phyloP scores from a whole-genome alignment of 1,140 invertebrate genomes.

The Nylanderia fulva region DNA sequence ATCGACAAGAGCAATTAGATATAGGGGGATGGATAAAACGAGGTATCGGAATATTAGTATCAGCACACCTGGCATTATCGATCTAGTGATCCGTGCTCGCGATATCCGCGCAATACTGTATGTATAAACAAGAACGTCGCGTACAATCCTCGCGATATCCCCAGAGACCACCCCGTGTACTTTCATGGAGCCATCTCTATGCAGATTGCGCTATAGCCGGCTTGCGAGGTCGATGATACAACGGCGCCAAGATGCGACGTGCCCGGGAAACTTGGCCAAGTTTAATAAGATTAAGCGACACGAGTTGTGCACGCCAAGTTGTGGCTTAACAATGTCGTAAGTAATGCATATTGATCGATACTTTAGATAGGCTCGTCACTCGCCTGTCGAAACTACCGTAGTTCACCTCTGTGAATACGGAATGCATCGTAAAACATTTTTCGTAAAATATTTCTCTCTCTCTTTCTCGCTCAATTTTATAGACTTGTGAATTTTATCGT shows the following conservation, averaged over 20 bases:
- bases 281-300: slow-evolving; percentile 52
- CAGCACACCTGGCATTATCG: slow-evolving; percentile 19
- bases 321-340: slow-evolving; percentile 46
- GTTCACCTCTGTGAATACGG: not conserved
- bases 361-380: slow-evolving; percentile 12
- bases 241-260: slow-evolving; percentile 17
- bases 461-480: not conserved
- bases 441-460: too few relatives aligned
- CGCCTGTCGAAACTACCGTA: slow-evolving; percentile 6
- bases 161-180: slow-evolving; percentile 49
- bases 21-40: not conserved
- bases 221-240: slow-evolving; percentile 31
- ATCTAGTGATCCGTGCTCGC: not conserved
- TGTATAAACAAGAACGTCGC: slow-evolving; percentile 54
- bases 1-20: not conserved
- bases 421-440: not conserved
- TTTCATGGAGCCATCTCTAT: slow-evolving; percentile 64
- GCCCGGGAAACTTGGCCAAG: slow-evolving; percentile 5
- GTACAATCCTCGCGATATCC: slow-evolving; percentile 30
- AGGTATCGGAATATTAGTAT: slow-evolving; percentile 7
- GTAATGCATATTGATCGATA: slow-evolving; percentile 56
- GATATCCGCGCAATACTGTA: slow-evolving; percentile 44
- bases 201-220: slow-evolving; percentile 63
- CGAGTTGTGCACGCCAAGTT: slow-evolving; percentile 18
- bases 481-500: not conserved